A percentile compares a stretch with the other conserved stretches of the same genome.
Conservation (phyloP, 2,888 invertebrate species). For the Drosophila merina region DNA sequence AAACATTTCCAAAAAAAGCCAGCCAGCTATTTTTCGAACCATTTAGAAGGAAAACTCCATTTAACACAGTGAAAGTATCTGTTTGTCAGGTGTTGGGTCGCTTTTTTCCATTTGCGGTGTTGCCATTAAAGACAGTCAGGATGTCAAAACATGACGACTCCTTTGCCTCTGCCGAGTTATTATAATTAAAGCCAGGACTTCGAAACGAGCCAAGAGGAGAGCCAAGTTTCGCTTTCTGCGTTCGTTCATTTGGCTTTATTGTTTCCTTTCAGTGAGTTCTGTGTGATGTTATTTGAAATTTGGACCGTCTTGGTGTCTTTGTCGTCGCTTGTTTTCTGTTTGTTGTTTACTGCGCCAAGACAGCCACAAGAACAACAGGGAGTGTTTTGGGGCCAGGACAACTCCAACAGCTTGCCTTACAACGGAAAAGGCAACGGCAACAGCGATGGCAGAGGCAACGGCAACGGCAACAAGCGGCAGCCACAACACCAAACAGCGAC, state of each 20-base stretch:
- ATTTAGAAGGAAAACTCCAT: constrained; percentile 32
- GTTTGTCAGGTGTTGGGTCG: constrained; percentile 23
- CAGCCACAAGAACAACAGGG: constrained; percentile 41
- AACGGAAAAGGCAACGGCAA: constrained; percentile 57
- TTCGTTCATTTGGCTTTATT: constrained; percentile 32
- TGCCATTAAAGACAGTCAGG: constrained; percentile 36
- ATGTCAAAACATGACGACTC: constrained; percentile 45
- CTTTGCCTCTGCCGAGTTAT: constrained; percentile 51
- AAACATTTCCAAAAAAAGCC: constrained; percentile 22
- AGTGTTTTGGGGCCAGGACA: constrained; percentile 57
- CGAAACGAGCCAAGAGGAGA: constrained; percentile 45
- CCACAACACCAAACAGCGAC: constrained; percentile 30
- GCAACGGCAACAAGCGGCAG: constrained; percentile 38
- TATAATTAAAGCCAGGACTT: constrained; percentile 68
- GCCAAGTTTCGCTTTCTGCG: constrained; percentile 37
- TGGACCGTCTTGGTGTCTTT: constrained; percentile 52
- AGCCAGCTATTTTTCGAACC: constrained; percentile 25
- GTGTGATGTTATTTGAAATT: constrained; percentile 67
- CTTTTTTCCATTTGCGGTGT: constrained; percentile 27
- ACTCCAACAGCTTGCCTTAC: constrained; percentile 74
- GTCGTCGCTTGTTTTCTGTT: constrained; percentile 15
- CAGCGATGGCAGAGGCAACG: constrained; percentile 4
- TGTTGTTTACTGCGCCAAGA: constrained; percentile 31
- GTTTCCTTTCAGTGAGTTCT: constrained; percentile 30
- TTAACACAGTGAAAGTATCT: constrained; percentile 12